These are phyloP conservation scores for Thalassarche chlororhynchos DNA, from an alignment of 2,113 vertebrate genomes.

Conservation along the genomic window DNA sequence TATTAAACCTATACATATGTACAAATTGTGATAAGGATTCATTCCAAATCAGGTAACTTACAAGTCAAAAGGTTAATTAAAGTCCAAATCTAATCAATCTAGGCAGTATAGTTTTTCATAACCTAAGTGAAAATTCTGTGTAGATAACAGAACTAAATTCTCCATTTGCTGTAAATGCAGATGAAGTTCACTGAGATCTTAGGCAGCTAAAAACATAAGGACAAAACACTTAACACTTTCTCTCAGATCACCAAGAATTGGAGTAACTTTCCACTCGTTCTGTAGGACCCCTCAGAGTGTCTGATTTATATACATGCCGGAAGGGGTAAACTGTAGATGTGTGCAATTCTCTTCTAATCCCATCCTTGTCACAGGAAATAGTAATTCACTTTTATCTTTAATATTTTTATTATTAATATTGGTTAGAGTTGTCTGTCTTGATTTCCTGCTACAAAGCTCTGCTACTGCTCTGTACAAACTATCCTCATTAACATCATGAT, in stretches of 20 bases:
- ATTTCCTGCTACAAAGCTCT: neutral
- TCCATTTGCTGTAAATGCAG: neutral
- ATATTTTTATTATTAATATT: neutral
- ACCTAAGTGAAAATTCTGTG: neutral
- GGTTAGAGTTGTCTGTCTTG: neutral
- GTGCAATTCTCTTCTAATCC: neutral
- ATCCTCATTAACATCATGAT: neutral
- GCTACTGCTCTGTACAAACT: neutral
- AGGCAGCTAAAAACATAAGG: neutral
- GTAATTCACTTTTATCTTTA: neutral
- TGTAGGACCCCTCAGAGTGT: neutral
- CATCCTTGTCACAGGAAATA: neutral
- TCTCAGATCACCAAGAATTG: neutral
- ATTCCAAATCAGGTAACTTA: neutral
- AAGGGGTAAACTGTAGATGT: neutral
- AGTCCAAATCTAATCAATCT: neutral
- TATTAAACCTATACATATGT: neutral
- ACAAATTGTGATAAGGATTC: neutral
- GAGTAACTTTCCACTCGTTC: accelerated
- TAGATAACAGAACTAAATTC: neutral
- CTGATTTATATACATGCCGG: neutral
- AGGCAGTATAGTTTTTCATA: neutral
- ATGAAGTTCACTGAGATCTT: neutral
- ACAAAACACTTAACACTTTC: neutral
- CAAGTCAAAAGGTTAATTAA: conserved; percentile 2